Conservation (phyloP, 2,113 vertebrate genomes). For the Silurus asotus region DNA sequence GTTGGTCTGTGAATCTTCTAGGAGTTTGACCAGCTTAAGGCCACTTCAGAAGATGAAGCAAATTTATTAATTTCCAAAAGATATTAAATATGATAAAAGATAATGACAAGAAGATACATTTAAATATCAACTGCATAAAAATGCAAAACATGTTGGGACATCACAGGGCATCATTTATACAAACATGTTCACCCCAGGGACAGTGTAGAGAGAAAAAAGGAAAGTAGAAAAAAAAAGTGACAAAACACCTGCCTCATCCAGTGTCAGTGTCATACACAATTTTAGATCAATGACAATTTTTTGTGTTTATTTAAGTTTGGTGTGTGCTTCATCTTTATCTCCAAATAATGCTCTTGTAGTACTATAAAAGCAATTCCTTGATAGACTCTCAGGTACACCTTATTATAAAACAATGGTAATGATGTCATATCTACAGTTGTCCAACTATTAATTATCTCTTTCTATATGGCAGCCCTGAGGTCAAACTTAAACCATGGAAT, state of each 20-base stretch:
- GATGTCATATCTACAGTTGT: neutral
- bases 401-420: constrained; percentile 6
- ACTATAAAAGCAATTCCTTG: neutral
- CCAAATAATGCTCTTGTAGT: neutral
- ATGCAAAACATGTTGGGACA: no score
- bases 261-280: neutral
- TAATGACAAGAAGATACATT: neutral
- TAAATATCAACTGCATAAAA: neutral
- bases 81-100: neutral
- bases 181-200: neutral
- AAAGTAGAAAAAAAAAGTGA: neutral
- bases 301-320: neutral
- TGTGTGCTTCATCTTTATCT: neutral
- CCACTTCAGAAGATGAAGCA: neutral
- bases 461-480: no score
- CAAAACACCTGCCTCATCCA: neutral
- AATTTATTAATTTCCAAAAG: neutral
- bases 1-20: neutral
- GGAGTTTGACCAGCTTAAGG: neutral
- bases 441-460: constrained; percentile 11
- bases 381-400: neutral
- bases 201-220: neutral
- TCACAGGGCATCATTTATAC: neutral
- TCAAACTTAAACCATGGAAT: neutral
- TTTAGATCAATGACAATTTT: neutral